Evolutionary conservation across 2,888 invertebrate genomes (phyloP), one percentile per base, ranked within the genome.

Genomic region (Noctua janthe): DNA sequence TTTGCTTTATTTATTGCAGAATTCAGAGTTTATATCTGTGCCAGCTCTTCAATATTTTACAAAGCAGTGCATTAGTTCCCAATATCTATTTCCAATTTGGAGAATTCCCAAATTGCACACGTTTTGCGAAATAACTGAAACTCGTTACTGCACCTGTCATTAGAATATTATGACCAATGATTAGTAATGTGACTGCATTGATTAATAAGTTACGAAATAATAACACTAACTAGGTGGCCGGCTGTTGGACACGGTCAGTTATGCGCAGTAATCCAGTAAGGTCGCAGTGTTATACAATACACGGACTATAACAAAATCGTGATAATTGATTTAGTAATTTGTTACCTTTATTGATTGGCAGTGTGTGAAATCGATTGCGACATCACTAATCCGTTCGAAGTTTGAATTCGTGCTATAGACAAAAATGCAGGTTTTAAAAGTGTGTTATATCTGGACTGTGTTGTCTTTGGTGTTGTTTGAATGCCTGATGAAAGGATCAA

Each of bases 381-480:
- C 29, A 76, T 39, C 43, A 77, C 2, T 39, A n/a, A 73, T 56
- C 39, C 54, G 59, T 84, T 76, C 76, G 64, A 70, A 75, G 39
- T 71, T 85, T 73, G 56, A 74, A 82, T 64, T 73, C 6, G 72
- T 67, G 82, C 49, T 47, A 77, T 82, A 73, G 82, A 83, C 62
- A 74, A 92, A 88, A 90, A 97, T 97, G 97, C 93, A 96, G 88
- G 82, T 96, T 23, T 83, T 89, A 70, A 96, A 95, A 91, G 84
- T 96, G 90, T 95, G 93, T 82, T 96, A 95, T 80, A 74, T 95
- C 64, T 95, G 94, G 95, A 92, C 89, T 80, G 77, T 96, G 70
- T 51, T 96, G 13, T 93, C 94, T 47, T 88, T 96, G 76, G 81
- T 96, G 78, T 85, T 96, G 83, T 93, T 96, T 69, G 94, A 96